phyloP scores from a whole-genome alignment of 2,113 vertebrate genomes.

The Carassius gibelio region DNA sequence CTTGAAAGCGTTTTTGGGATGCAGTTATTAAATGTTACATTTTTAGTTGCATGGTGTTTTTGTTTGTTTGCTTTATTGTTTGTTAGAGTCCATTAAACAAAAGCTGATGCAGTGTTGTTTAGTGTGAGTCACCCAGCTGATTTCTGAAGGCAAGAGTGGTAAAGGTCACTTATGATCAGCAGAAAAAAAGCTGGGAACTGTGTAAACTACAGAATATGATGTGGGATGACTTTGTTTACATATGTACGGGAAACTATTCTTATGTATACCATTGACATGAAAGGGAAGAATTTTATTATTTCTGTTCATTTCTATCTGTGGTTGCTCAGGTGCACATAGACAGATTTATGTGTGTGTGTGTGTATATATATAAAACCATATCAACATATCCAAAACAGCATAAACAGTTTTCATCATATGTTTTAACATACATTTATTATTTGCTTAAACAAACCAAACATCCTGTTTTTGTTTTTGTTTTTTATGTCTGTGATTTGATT shows the following conservation, averaged over 20 bases:
- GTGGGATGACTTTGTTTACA: slow-evolving; percentile 3
- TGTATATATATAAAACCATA: background rate
- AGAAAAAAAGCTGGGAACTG: background rate
- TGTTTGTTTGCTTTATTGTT: background rate
- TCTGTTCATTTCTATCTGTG: background rate
- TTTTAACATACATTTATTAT: background rate
- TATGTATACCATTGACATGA: background rate
- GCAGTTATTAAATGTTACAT: background rate
- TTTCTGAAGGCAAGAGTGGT: background rate
- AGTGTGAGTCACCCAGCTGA: background rate
- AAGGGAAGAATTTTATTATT: background rate
- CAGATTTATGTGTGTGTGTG: background rate
- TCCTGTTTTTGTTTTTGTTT: background rate
- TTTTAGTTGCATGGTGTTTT: background rate
- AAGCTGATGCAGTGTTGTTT: background rate
- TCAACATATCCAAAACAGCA: background rate
- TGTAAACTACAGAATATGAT: background rate
- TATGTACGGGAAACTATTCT: background rate
- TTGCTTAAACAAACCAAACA: background rate
- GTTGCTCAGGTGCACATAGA: background rate
- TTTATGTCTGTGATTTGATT: background rate
- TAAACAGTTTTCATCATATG: background rate
- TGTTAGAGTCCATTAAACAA: slow-evolving; percentile 1
- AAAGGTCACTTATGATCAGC: background rate
- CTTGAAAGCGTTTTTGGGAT: slow-evolving; percentile 11